Percentiles rank a stretch among this genome's conserved stretches.
Conservation (phyloP, 2,888 invertebrate species). For the Aricia artaxerxes region DNA sequence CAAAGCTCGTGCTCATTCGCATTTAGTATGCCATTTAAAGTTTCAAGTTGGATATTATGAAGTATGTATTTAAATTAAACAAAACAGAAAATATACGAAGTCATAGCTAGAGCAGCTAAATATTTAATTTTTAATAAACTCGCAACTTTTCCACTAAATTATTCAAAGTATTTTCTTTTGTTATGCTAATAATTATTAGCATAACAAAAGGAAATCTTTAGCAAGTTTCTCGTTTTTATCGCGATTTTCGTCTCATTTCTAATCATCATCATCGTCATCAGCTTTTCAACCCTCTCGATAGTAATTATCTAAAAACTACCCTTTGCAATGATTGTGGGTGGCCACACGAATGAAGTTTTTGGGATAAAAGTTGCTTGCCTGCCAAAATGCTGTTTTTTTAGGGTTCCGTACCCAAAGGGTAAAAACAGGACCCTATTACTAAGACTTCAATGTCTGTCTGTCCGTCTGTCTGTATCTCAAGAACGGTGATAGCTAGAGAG, state of each 20-base stretch:
- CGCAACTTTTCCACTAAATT: constrained; percentile 6
- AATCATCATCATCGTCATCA: neutral
- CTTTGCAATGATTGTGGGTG: constrained; percentile 26
- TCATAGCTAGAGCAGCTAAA: neutral
- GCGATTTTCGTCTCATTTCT: neutral
- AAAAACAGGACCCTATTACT: too few relatives aligned
- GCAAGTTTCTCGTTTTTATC: neutral
- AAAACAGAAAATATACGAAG: neutral
- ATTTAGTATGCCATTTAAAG: neutral
- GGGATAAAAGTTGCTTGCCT: neutral
- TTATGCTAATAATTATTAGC: too few relatives aligned
- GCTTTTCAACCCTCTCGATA: constrained; percentile 28
- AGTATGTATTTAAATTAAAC: neutral
- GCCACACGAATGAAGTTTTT: neutral
- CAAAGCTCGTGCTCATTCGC: too few relatives aligned
- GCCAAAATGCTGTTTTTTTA: too few relatives aligned
- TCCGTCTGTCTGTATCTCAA: too few relatives aligned
- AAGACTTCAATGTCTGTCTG: too few relatives aligned
- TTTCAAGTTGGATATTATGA: neutral
- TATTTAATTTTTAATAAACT: neutral
- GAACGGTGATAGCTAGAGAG: too few relatives aligned
- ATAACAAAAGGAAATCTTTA: neutral
- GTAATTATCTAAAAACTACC: constrained; percentile 33
- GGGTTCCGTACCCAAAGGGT: too few relatives aligned
- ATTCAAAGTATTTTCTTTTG: constrained; percentile 13